Percentiles rank a stretch among this genome's conserved stretches.
Evolutionary conservation across 2,888 invertebrate genomes (phyloP).

Genomic region (Drosophila lacicola): DNA sequence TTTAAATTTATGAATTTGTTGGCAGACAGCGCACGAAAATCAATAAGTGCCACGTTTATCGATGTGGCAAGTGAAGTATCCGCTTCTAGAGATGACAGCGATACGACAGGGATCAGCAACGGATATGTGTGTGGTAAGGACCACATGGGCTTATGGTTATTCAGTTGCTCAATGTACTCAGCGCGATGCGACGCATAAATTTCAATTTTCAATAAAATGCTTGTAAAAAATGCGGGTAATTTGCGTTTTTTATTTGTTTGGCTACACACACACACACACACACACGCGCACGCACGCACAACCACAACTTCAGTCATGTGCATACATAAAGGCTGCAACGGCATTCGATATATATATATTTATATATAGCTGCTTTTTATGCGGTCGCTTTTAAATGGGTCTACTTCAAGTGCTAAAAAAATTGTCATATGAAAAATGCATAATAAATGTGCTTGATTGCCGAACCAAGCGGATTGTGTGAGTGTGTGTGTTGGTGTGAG

Average conservation of each 20-base stretch:
- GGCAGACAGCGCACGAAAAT: conserved; percentile 37
- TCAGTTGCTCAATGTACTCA: conserved; percentile 22
- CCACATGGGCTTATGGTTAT: conserved; percentile 19
- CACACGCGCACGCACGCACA: conserved; percentile 6
- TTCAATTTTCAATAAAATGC: conserved; percentile 74
- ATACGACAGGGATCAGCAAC: conserved; percentile 74
- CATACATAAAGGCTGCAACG: conserved; percentile 54
- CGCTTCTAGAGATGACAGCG: conserved; percentile 70
- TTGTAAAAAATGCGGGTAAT: conserved; percentile 80
- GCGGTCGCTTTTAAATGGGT: conserved; percentile 75
- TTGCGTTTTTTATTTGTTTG: conserved; percentile 58
- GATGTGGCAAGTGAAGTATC: conserved; percentile 52
- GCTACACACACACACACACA: conserved; percentile 16
- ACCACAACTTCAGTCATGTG: conserved; percentile 46
- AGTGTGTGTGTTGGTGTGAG: conserved; percentile 12
- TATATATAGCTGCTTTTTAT: conserved; percentile 59
- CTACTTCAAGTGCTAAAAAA: conserved; percentile 64
- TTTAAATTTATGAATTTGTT: conserved; percentile 64
- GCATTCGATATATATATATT: conserved; percentile 22
- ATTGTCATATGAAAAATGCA: conserved; percentile 77
- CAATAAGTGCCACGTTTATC: conserved; percentile 60
- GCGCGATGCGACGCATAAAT: conserved; percentile 63
- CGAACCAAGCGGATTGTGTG: conserved; percentile 21
- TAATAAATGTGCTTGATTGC: conserved; percentile 77
- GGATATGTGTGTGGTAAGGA: conserved; percentile 18